These are phyloP conservation scores for Dendrolimus punctatus DNA, from an alignment of 1,140 invertebrate species.

Conservation along the genomic window DNA sequence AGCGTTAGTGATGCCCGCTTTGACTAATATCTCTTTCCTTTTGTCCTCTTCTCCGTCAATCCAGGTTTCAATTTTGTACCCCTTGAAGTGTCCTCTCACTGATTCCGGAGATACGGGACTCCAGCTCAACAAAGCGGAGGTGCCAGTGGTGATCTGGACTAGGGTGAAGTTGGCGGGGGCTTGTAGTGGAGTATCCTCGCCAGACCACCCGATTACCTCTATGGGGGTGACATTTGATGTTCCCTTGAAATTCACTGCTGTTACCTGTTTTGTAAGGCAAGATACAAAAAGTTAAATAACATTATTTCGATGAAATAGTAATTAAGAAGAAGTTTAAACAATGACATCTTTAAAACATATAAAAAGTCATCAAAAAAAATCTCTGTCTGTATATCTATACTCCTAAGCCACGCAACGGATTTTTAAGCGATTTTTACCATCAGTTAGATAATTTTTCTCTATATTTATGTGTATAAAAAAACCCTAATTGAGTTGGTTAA, in stretches of 20 bases:
- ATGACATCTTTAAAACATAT: too few relatives aligned
- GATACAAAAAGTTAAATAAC: too few relatives aligned
- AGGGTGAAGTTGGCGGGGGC: slow-evolving; percentile 90
- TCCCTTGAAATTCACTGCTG: slow-evolving; percentile 92
- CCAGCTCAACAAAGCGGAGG: slow-evolving; percentile 88
- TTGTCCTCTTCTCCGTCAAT: slow-evolving; percentile 86
- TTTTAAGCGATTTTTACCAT: too few relatives aligned
- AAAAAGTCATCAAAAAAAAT: too few relatives aligned
- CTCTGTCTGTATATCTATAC: too few relatives aligned
- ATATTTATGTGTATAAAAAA: too few relatives aligned
- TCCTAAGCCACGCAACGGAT: too few relatives aligned
- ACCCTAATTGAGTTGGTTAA: too few relatives aligned
- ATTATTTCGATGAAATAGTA: too few relatives aligned
- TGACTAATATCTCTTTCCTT: slow-evolving; percentile 85
- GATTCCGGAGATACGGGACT: slow-evolving; percentile 82
- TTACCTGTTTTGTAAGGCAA: slow-evolving; percentile 71
- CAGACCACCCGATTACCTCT: slow-evolving; percentile 93
- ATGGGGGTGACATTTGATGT: slow-evolving; percentile 87
- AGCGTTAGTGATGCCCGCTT: slow-evolving; percentile 79
- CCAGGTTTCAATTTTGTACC: slow-evolving; percentile 97
- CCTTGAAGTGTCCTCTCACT: slow-evolving; percentile 92
- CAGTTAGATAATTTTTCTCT: too few relatives aligned
- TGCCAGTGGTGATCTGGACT: slow-evolving; percentile 80
- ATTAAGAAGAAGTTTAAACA: too few relatives aligned
- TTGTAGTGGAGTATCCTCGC: slow-evolving; percentile 91